Base-by-base conservation (phyloP, 2,888 invertebrate genomes). In the Cyaniris semiargus region DNA sequence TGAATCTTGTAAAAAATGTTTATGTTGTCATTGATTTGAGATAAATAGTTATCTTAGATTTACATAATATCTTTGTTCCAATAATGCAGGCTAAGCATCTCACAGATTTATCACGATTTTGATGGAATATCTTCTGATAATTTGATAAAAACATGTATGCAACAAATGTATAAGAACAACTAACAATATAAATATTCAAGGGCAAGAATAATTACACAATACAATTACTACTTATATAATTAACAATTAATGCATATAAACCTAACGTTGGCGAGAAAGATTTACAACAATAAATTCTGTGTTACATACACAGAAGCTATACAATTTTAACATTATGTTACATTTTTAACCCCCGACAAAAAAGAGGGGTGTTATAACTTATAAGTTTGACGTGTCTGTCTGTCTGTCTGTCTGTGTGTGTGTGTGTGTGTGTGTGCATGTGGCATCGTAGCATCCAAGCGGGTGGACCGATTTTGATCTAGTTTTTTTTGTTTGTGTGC, bases 41-140 rank as follows among this genome's bases (percentile, higher is more conserved):
- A 66, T 58, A 58, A 58, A n/a, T 21, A 66, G 27, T 10, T 27
- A 66, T 66, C 66, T 27, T 27, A 15, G 15, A 66, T 66, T 66
- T 66, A 66, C 18, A 27, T 15, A 66, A 27, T 15, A 66, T 27
- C 27, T 27, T 27, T 27, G 27, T 66, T 0, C 27, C 66, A 27
- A 27, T 27, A 31, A 66, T 66, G 27, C 27, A 66, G 15, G 27
- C 27, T 66, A 27, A 27, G 15, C 6, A 31, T 27, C 27, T 27
- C 6, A 5, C 66, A 66, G 66, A 66, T 27, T 27, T 66, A 66
- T 66, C 66, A 27, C 66, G 18, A 66, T 66, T 66, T 66, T 66
- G 66, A 66, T 66, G 3, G 15, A 66, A 6, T 31, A 66, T 27
- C 58, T 23, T 60, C 60, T 60, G 60, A 60, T 60, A 13, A 23